Percentiles rank a stretch among this genome's conserved stretches.
phyloP scores from a whole-genome alignment of 2,888 invertebrate species.

The Sympetrum striolatum region DNA sequence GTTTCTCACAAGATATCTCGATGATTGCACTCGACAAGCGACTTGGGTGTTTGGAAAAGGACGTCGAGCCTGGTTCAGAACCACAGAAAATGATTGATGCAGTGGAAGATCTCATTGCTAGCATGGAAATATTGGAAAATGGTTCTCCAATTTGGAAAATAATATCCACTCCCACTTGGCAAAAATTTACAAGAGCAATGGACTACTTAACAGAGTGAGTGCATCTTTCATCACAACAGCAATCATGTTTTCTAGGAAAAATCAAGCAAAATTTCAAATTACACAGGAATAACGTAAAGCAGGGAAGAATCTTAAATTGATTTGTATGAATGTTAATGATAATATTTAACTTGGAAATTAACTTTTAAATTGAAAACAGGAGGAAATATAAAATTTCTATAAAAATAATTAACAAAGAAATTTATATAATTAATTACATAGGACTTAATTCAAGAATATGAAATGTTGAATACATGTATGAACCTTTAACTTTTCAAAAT shows the following conservation, averaged over 20 bases:
- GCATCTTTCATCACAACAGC: not conserved
- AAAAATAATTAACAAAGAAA: too few relatives aligned
- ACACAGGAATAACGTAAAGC: too few relatives aligned
- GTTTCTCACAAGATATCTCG: slow-evolving; percentile 54
- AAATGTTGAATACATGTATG: too few relatives aligned
- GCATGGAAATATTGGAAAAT: slow-evolving; percentile 56
- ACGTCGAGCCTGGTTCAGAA: slow-evolving; percentile 55
- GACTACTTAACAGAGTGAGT: slow-evolving; percentile 58
- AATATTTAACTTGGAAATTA: too few relatives aligned
- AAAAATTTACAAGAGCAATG: slow-evolving; percentile 56
- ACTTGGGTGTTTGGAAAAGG: slow-evolving; percentile 58
- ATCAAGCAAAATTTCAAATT: too few relatives aligned
- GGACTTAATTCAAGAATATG: too few relatives aligned
- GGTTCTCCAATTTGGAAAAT: slow-evolving; percentile 55
- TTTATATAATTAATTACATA: too few relatives aligned
- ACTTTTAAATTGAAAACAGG: too few relatives aligned
- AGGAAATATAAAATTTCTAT: too few relatives aligned
- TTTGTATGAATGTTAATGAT: too few relatives aligned
- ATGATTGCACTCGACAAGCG: slow-evolving; percentile 59
- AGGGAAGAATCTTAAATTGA: too few relatives aligned
- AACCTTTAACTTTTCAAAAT: too few relatives aligned
- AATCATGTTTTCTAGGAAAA: not conserved
- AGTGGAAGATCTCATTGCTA: slow-evolving; percentile 53
- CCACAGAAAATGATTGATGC: slow-evolving; percentile 59
- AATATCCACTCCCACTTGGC: slow-evolving; percentile 55